Base-by-base conservation (phyloP, 2,888 invertebrate genomes). In the Dynastes maya region DNA sequence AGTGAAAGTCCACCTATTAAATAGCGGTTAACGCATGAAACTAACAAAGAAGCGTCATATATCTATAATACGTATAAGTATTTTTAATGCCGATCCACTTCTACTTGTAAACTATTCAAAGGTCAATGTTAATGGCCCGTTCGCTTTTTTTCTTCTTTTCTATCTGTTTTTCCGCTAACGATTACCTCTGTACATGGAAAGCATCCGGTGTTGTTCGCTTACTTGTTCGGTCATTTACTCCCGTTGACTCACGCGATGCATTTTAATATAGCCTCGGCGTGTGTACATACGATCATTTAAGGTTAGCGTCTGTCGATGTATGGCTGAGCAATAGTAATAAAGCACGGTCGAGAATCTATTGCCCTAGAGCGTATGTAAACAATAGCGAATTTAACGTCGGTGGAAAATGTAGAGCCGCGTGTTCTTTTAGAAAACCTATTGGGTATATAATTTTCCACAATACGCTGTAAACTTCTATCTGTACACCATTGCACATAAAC, bases 141-240 rank as follows among this genome's bases (percentile, higher is more conserved):
- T 22, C 11, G 51, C 27, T 51, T 51, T 51, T 68, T 74, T 61
- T 72, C 61, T 27, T 74, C 45, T 68, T 3, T 68, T 63, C 58
- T 51, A 51, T 68, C 61, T 63, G 40, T 61, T 74, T 74, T 74
- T 74, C 61, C 72, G 72, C 72, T 61, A 61, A 74, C 72, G 55
- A 74, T 61, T 27, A 29, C 63, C 13, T 63, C 27, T 61, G 22
- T 27, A 61, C 27, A 29, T 61, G 61, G 72, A 74, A 74, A 61
- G 61, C 72, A 74, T 74, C 72, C 72, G 72, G 72, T 63, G 72
- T 74, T 63, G 72, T 61, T 74, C 72, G 45, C 72, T 74, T 74
- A 27, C 63, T 61, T 13, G 72, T 63, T 61, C 61, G 72, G 72
- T 74, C 72, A 40, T 74, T 74, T 74, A 74, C 72, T 74, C 49